phyloP scores from a whole-genome alignment of 2,113 vertebrate genomes.

The Sylvia atricapilla region DNA sequence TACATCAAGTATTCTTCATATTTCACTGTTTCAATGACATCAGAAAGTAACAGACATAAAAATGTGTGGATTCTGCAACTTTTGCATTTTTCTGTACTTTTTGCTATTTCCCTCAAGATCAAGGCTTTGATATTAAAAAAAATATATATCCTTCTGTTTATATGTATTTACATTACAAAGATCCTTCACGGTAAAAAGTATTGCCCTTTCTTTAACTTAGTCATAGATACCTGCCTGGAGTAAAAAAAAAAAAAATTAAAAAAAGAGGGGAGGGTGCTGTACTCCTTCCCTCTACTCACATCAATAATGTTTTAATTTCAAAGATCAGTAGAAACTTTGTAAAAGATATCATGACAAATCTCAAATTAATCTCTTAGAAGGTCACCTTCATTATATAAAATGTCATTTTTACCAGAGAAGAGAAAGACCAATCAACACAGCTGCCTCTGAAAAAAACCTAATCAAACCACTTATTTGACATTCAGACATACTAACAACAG shows the following conservation, averaged over 20 bases:
- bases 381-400: background rate
- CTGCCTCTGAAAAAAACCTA: background rate
- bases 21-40: background rate
- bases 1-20: background rate
- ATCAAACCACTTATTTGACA: background rate
- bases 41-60: background rate
- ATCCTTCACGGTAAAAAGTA: background rate
- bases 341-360: background rate
- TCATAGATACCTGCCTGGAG: background rate
- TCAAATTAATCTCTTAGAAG: background rate
- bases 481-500: background rate
- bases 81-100: background rate
- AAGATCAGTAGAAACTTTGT: background rate
- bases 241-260: background rate
- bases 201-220: background rate
- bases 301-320: background rate
- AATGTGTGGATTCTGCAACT: background rate
- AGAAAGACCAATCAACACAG: background rate
- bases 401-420: background rate
- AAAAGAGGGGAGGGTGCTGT: fast-evolving
- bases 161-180: conserved; percentile 4
- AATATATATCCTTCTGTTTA: background rate
- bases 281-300: background rate
- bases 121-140: background rate
- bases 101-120: background rate